These are phyloP conservation scores for Meandrina meandrites DNA, from an alignment of 92 coral and sea anemone genomes.

Conservation along the genomic window DNA sequence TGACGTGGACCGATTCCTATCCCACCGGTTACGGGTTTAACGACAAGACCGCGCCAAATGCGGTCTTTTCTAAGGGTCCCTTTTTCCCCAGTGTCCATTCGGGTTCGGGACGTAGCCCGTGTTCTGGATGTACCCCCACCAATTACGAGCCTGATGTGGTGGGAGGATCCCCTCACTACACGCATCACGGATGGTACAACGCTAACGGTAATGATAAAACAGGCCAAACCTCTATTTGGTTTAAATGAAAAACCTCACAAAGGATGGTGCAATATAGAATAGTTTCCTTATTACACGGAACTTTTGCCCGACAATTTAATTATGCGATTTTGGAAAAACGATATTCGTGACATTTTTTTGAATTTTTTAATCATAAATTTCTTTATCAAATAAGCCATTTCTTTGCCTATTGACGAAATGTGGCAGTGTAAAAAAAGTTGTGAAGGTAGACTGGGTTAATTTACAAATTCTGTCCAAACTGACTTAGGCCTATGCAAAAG, in stretches of 20 bases:
- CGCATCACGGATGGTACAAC: constrained; percentile 78
- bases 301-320: too few species aligned
- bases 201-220: constrained; percentile 47
- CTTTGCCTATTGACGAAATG: too few species aligned
- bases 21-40: constrained; percentile 90
- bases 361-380: too few species aligned
- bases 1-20: constrained; percentile 74
- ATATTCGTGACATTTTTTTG: too few species aligned
- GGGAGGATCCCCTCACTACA: constrained; percentile 57
- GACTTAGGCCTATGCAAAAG: too few species aligned
- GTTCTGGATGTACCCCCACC: constrained; percentile 36
- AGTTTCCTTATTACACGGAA: too few species aligned
- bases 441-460: too few species aligned
- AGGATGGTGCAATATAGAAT: background rate
- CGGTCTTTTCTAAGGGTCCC: constrained; percentile 65
- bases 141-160: constrained; percentile 74
- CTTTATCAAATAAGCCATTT: too few species aligned
- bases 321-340: too few species aligned
- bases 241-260: constrained; percentile 49
- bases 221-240: constrained; percentile 97
- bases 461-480: too few species aligned
- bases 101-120: constrained; percentile 64
- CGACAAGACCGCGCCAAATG: constrained; percentile 49
- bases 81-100: constrained; percentile 88
- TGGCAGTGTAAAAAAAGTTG: too few species aligned